These are phyloP conservation scores for Epinotia brunnichana DNA, from an alignment of 2,888 invertebrate species.

Conservation along the genomic window DNA sequence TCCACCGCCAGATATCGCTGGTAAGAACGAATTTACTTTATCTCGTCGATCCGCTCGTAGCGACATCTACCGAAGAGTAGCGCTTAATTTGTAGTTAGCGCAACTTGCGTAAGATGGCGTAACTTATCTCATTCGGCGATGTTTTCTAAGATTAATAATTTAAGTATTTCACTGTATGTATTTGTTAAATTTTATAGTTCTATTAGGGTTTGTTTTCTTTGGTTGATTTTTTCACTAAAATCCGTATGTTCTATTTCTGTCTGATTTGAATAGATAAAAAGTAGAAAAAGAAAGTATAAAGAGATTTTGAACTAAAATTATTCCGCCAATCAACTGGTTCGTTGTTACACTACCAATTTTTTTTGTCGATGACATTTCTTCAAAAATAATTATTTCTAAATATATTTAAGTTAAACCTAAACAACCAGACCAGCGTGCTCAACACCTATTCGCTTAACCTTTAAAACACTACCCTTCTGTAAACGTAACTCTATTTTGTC, in stretches of 20 bases:
- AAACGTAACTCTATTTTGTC: background rate
- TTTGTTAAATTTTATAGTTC: background rate
- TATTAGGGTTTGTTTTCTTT: background rate
- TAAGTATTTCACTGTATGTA: background rate
- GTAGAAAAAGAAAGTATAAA: too few species aligned
- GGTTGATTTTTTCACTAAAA: too few species aligned
- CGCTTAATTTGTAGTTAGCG: slow-evolving; percentile 43
- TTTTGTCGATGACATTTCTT: too few species aligned
- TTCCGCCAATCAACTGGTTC: too few species aligned
- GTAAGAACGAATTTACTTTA: slow-evolving; percentile 58
- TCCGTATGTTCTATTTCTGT: too few species aligned
- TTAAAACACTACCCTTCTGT: background rate
- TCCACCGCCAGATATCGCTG: slow-evolving; percentile 69
- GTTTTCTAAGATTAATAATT: background rate
- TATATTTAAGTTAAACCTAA: too few species aligned
- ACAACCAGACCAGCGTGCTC: too few species aligned
- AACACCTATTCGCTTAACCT: too few species aligned
- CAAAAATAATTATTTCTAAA: too few species aligned
- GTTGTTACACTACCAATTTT: too few species aligned
- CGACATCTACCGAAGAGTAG: slow-evolving; percentile 66
- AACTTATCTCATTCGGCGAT: slow-evolving; percentile 45
- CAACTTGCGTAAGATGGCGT: slow-evolving; percentile 59
- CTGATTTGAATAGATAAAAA: too few species aligned
- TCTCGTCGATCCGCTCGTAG: slow-evolving; percentile 5
- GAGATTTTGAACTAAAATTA: too few species aligned